These are phyloP conservation scores for Menidia menidia DNA, from an alignment of 2,797 vertebrate species.

Conservation along the genomic window DNA sequence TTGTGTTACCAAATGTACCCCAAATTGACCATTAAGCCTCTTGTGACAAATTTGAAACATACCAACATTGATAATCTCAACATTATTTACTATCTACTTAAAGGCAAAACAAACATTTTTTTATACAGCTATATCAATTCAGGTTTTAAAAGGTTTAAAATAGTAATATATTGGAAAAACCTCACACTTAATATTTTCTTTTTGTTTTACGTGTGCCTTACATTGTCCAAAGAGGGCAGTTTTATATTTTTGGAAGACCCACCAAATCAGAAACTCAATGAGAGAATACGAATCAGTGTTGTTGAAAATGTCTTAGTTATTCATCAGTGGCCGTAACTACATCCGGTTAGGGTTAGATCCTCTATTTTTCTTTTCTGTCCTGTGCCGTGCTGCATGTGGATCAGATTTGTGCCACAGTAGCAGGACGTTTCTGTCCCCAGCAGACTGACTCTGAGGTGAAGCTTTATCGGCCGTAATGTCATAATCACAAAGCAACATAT, in stretches of 20 bases:
- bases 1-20: too few relatives aligned
- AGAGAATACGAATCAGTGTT: neutral
- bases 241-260: too few relatives aligned
- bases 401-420: conserved; percentile 25
- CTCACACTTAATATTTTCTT: neutral
- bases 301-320: neutral
- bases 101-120: too few relatives aligned
- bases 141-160: too few relatives aligned
- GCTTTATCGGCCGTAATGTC: conserved; percentile 27
- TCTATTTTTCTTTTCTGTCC: neutral
- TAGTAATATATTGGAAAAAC: neutral
- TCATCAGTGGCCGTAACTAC: neutral
- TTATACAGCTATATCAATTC: too few relatives aligned
- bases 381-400: conserved; percentile 12
- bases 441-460: conserved; percentile 43
- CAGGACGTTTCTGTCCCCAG: conserved; percentile 24
- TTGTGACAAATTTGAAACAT: too few relatives aligned
- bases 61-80: too few relatives aligned
- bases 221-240: neutral
- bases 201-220: neutral
- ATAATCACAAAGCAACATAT: conserved; percentile 27
- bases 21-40: too few relatives aligned
- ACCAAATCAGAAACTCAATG: neutral
- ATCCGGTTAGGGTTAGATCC: neutral
- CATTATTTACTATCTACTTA: too few relatives aligned